Evolutionary conservation across 2,888 invertebrate species (phyloP).

Genomic region (Macaria liturata): DNA sequence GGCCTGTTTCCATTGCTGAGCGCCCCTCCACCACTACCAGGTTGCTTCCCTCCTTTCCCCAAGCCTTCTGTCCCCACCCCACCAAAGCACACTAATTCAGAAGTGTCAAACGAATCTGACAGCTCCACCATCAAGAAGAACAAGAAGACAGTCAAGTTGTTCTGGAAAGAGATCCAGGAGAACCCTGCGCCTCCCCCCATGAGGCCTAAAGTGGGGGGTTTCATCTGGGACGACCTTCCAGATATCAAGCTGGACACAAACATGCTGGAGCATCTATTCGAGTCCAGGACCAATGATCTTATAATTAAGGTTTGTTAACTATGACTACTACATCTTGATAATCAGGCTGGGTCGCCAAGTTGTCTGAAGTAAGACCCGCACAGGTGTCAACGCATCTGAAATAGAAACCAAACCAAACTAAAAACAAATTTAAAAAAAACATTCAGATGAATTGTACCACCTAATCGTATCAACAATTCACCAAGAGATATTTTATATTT

Average conservation of each 20-base stretch:
- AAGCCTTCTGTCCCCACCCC: constrained; percentile 65
- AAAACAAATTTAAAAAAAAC: too few relatives aligned
- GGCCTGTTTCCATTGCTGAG: constrained; percentile 82
- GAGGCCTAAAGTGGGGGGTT: constrained; percentile 85
- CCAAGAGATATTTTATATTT: too few relatives aligned
- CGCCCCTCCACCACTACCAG: constrained; percentile 79
- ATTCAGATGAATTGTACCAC: too few relatives aligned
- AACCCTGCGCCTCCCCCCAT: constrained; percentile 82
- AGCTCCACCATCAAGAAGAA: constrained; percentile 88
- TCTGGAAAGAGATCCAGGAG: constrained; percentile 98
- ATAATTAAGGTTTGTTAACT: constrained; percentile 87
- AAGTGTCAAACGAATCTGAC: constrained; percentile 69
- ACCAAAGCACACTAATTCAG: constrained; percentile 61
- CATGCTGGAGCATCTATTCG: constrained; percentile 97
- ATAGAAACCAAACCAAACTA: too few relatives aligned
- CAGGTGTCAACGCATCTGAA: too few relatives aligned
- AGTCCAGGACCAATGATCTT: constrained; percentile 97
- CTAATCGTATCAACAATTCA: too few relatives aligned
- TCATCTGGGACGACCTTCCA: constrained; percentile 96
- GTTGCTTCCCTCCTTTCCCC: constrained; percentile 71
- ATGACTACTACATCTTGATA: neutral
- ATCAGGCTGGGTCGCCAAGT: neutral
- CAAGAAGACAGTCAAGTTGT: constrained; percentile 98
- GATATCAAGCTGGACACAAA: constrained; percentile 94
- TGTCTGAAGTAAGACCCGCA: too few relatives aligned